Base-by-base conservation (phyloP, 1,140 invertebrate species). In the Listronotus bonariensis region DNA sequence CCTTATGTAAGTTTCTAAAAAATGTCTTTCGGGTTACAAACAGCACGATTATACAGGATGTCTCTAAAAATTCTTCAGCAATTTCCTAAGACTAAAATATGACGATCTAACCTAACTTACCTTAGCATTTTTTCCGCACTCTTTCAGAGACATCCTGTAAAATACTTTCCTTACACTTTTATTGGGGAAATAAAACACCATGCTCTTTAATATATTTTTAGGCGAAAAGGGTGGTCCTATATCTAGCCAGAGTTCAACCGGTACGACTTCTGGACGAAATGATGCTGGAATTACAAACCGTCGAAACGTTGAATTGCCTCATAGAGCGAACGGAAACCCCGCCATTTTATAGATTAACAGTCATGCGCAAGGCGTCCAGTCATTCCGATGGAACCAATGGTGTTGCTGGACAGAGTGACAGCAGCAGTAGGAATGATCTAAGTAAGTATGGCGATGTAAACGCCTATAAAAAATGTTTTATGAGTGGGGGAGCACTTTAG, bases 251-350 rank as follows among this genome's bases (percentile, higher is more conserved):
- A 62, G 91, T 95, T 0, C 86, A 92, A 54, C 92, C 96, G 0
- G 93, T 97, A 76, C 85, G 93, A 48, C 84, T 99, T 1, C 84
- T 99, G 3, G 95, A 99, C 73, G 95, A 99, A 79, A 89, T 99
- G 81, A 96, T 99, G 92, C 89, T 89, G 11, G 96, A 99, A 80
- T 82, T 99, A 42, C 92, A 97, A 81, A 97, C 95, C 0, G 94
- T 98, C 1, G 96, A 98, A 79, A 97, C 94, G 0, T 81, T 98
- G 4, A 96, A 95, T 79, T 96, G 94, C 76, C 83, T 95, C 56
- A 96, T 98, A 69, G 96, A 98, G 78, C 82, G 96, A 48, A 98
- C 95, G 0, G 95, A 99, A 84, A 97, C 97, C 0, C 95, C 96
- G 26, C 97, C 97, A 0, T 99, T 97, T 80, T 99, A 97, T 81